phyloP scores from a whole-genome alignment of 2,113 vertebrate genomes.

The Acrocephalus arundinaceus region DNA sequence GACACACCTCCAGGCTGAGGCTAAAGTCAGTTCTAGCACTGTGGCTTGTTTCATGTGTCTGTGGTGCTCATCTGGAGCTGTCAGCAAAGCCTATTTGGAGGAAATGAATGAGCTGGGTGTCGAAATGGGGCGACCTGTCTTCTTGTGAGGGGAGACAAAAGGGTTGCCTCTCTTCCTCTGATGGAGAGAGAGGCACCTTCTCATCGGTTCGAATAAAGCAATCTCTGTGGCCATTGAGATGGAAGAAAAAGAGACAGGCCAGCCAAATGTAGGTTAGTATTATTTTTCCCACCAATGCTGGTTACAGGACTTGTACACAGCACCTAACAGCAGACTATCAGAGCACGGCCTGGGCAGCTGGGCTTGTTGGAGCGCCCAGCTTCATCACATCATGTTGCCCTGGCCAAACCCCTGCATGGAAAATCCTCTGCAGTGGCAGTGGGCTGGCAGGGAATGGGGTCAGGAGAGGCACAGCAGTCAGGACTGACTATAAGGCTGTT shows the following conservation, averaged over 20 bases:
- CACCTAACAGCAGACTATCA: not conserved
- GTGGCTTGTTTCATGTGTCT: not conserved
- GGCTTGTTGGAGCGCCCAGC: not conserved
- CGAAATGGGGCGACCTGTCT: not conserved
- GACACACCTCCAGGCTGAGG: not conserved
- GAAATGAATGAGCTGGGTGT: not conserved
- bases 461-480: not conserved
- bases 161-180: not conserved
- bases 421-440: fast-evolving
- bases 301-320: not conserved
- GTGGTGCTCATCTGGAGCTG: not conserved
- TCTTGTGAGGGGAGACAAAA: not conserved
- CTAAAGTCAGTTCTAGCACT: not conserved
- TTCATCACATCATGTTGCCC: fast-evolving
- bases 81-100: not conserved
- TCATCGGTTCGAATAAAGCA: fast-evolving
- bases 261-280: not conserved
- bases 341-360: fast-evolving
- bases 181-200: not conserved
- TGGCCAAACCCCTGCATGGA: not conserved
- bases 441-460: not conserved
- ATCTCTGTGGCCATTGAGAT: not conserved
- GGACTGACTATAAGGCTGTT: not conserved
- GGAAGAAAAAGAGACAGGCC: not conserved
- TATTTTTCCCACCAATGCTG: not conserved